phyloP scores from a whole-genome alignment of 2,888 invertebrate species.

The Agriopis aurantiaria region DNA sequence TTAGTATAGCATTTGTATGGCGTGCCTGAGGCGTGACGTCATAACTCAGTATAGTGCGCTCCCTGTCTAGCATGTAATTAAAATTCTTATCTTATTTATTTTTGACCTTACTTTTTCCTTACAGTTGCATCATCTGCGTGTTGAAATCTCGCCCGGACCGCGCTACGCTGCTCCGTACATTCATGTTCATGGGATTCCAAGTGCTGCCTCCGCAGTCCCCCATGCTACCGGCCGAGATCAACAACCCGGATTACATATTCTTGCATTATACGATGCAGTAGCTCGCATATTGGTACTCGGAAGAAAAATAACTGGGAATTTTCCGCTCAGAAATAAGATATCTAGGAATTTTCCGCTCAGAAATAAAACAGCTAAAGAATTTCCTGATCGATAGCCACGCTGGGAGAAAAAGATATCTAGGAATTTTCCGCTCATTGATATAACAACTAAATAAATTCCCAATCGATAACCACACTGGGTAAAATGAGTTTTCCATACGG shows the following conservation, averaged over 20 bases:
- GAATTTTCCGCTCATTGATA: background rate
- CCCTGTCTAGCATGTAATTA: too few relatives aligned
- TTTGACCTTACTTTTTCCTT: conserved; percentile 39
- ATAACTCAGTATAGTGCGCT: too few relatives aligned
- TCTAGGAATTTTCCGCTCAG: background rate
- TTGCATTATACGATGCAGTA: conserved; percentile 83
- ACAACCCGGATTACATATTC: conserved; percentile 86
- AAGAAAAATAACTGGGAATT: conserved; percentile 4
- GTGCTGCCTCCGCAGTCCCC: conserved; percentile 93
- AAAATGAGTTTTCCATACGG: too few relatives aligned
- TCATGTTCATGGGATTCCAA: conserved; percentile 98
- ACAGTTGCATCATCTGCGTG: conserved; percentile 89
- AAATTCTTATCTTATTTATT: too few relatives aligned
- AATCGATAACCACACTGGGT: too few relatives aligned
- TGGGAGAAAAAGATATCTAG: background rate
- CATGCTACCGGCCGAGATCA: conserved; percentile 79
- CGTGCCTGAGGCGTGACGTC: too few relatives aligned
- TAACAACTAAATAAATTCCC: background rate
- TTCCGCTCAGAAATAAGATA: conserved; percentile 6
- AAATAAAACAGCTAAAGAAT: background rate
- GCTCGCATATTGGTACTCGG: conserved; percentile 43
- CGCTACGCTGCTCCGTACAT: conserved; percentile 95
- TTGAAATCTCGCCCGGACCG: conserved; percentile 94
- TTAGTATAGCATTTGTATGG: too few relatives aligned
- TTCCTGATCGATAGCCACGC: background rate